A percentile compares a stretch with the other conserved stretches of the same genome.
These are phyloP conservation scores for Choreutis nemorana DNA, from an alignment of 2,888 invertebrate species.

Conservation along the genomic window DNA sequence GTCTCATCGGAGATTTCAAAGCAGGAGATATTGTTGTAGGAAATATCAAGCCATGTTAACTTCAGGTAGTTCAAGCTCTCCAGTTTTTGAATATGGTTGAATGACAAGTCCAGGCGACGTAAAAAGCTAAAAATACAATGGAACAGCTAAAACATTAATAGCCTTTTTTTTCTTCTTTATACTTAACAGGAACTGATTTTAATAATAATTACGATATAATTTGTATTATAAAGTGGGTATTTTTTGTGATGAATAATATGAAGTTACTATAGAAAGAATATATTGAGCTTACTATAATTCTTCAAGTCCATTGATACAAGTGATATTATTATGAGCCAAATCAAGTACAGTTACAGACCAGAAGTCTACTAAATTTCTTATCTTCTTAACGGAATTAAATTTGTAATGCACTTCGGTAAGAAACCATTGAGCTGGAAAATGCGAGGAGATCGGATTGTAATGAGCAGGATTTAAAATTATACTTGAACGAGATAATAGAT, in stretches of 20 bases:
- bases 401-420: constrained; percentile 69
- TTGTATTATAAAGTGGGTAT: neutral
- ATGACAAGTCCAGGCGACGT: constrained; percentile 64
- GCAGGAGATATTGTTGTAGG: constrained; percentile 59
- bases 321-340: constrained; percentile 69
- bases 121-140: constrained; percentile 50
- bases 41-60: constrained; percentile 62
- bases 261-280: constrained; percentile 7
- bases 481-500: too few relatives aligned
- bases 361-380: constrained; percentile 61
- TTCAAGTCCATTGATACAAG: constrained; percentile 58
- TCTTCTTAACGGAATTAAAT: constrained; percentile 58
- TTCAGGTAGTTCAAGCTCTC: constrained; percentile 64
- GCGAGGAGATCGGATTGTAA: too few relatives aligned
- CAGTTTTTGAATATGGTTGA: constrained; percentile 64
- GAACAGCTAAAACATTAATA: neutral
- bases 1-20: constrained; percentile 37
- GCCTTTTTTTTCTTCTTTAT: too few relatives aligned
- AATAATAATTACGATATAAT: too few relatives aligned
- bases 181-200: too few relatives aligned
- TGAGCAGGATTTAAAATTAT: too few relatives aligned
- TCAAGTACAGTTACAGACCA: constrained; percentile 70
- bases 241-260: neutral
- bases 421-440: constrained; percentile 62
- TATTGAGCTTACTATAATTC: constrained; percentile 53